Conservation (phyloP, 1,140 invertebrate genomes). For the Brachionus manjavacas region DNA sequence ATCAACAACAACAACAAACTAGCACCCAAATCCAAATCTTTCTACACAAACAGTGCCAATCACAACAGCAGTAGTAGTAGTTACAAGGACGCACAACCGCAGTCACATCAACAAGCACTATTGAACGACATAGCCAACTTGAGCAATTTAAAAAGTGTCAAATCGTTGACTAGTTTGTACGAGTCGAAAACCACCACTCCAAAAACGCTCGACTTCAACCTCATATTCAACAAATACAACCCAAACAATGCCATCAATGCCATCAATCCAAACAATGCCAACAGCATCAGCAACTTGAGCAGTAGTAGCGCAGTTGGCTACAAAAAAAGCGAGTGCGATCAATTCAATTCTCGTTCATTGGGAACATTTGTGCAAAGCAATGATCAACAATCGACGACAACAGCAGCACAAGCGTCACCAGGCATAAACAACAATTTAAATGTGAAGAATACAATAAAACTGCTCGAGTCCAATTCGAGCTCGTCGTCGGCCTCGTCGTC, state of each 20-base stretch:
- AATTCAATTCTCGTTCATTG: slow-evolving; percentile 8
- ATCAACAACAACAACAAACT: too few species aligned
- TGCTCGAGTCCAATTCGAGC: not conserved
- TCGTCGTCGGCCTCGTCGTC: not conserved
- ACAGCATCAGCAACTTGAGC: not conserved
- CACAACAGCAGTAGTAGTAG: too few species aligned
- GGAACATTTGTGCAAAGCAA: not conserved
- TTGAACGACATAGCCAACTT: slow-evolving; percentile 25
- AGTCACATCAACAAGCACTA: not conserved
- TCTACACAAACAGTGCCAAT: too few species aligned
- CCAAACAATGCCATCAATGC: not conserved
- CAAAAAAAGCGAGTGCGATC: not conserved
- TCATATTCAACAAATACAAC: slow-evolving; percentile 26
- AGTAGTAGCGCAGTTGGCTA: too few species aligned
- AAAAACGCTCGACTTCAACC: not conserved
- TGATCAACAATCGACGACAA: not conserved
- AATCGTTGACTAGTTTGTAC: slow-evolving; percentile 38
- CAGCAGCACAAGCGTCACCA: not conserved
- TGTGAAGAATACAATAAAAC: slow-evolving; percentile 30
- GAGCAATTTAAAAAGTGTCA: slow-evolving; percentile 38
- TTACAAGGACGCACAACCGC: not conserved
- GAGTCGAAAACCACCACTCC: not conserved
- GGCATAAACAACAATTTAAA: not conserved
- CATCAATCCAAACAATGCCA: too few species aligned
- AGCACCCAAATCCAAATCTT: too few species aligned